Evolutionary conservation across 2,888 invertebrate genomes (phyloP).

Genomic region (Sinhomidia bicolor): DNA sequence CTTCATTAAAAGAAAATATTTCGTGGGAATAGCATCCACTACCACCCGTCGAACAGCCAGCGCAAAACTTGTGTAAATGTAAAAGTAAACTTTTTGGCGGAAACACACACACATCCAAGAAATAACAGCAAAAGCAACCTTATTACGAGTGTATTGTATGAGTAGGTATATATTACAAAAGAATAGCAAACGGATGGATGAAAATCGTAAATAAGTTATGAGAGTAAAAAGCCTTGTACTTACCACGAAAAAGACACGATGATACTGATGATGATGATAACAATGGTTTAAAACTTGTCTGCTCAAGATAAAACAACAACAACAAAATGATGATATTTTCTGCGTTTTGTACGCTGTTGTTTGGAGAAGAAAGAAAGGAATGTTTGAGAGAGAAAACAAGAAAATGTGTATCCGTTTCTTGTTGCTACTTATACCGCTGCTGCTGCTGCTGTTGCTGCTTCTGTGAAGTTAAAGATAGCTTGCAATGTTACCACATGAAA

Average conservation of each 20-base stretch:
- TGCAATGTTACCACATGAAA: no score
- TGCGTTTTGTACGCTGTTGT: background rate
- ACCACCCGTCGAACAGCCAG: conserved; percentile 47
- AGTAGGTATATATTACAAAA: conserved; percentile 23
- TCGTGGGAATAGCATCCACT: conserved; percentile 24
- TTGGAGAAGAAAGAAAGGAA: background rate
- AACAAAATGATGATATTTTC: conserved; percentile 27
- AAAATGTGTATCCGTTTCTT: conserved; percentile 15
- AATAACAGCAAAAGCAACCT: background rate
- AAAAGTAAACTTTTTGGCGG: conserved; percentile 25
- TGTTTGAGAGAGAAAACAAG: background rate
- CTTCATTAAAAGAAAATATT: conserved; percentile 52
- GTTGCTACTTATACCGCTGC: no score
- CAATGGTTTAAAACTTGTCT: background rate
- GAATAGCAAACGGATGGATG: conserved; percentile 48
- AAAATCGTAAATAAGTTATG: conserved; percentile 63
- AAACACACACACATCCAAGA: conserved; percentile 23
- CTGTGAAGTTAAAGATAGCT: no score
- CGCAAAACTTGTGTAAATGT: background rate
- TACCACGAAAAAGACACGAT: conserved; percentile 24
- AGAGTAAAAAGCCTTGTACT: conserved; percentile 40
- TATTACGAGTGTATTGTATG: background rate
- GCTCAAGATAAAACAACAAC: conserved; percentile 43
- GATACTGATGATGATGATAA: conserved; percentile 16
- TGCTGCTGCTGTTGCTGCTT: no score